Conservation (phyloP, 2,888 invertebrate genomes). For the Cylloceria caligata region DNA sequence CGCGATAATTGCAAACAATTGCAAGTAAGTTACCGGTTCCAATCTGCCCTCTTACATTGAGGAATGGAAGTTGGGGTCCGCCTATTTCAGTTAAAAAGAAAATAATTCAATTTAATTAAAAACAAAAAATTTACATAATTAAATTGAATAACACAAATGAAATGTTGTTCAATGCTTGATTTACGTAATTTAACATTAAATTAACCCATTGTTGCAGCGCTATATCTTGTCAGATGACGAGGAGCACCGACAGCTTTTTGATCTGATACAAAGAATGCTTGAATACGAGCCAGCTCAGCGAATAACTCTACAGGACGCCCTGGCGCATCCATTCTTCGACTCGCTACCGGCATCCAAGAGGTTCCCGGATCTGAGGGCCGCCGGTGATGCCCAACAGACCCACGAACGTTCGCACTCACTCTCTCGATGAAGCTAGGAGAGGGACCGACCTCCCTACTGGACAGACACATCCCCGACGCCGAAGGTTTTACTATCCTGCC, state of each 20-base stretch:
- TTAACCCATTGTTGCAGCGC: conserved; percentile 87
- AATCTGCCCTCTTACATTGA: neutral
- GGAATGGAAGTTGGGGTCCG: no score
- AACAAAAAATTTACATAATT: no score
- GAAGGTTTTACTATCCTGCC: conserved; percentile 67
- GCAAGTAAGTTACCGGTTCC: conserved; percentile 87
- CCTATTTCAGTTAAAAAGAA: no score
- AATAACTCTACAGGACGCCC: conserved; percentile 94
- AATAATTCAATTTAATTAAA: no score
- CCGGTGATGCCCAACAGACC: conserved; percentile 85
- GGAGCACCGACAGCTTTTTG: conserved; percentile 97
- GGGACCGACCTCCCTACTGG: conserved; percentile 81
- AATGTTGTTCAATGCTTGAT: no score
- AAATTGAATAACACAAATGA: no score
- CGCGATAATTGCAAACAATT: conserved; percentile 99
- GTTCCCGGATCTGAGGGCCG: conserved; percentile 86
- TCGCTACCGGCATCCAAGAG: conserved; percentile 92
- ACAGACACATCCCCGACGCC: conserved; percentile 72
- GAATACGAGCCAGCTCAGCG: conserved; percentile 98
- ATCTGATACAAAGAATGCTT: conserved; percentile 97
- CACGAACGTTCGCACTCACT: conserved; percentile 90
- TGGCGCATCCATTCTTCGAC: conserved; percentile 97
- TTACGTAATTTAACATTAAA: neutral
- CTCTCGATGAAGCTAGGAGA: conserved; percentile 88
- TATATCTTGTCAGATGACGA: conserved; percentile 95